Conservation (phyloP, 1,140 invertebrate genomes). For the Phymastichus coffea region DNA sequence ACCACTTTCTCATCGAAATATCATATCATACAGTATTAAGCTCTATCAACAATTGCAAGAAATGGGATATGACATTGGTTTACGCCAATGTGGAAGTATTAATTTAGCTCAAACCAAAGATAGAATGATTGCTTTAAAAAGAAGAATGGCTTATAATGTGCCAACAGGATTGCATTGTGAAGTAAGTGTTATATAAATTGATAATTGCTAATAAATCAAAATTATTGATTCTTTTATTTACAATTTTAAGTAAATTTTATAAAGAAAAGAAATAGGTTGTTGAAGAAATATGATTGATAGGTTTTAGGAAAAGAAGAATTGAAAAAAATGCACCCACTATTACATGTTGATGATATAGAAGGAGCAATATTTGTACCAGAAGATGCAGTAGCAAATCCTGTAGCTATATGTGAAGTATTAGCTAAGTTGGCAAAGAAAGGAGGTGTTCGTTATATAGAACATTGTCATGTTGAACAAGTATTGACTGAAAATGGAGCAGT, state of each 20-base stretch:
- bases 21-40: conserved; percentile 64
- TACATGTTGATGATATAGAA: conserved; percentile 67
- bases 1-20: conserved; percentile 60
- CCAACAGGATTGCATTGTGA: conserved; percentile 61
- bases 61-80: conserved; percentile 64
- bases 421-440: conserved; percentile 61
- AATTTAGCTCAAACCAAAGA: conserved; percentile 73
- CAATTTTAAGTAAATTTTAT: not conserved
- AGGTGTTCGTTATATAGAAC: conserved; percentile 64
- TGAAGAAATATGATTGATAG: conserved; percentile 29
- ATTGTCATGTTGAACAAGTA: conserved; percentile 62
- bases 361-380: conserved; percentile 75
- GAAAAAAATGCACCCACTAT: conserved; percentile 61
- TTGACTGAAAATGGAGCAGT: conserved; percentile 62
- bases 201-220: not conserved
- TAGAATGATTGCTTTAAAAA: conserved; percentile 65
- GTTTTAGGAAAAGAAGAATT: conserved; percentile 50
- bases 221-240: not conserved
- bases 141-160: conserved; percentile 62
- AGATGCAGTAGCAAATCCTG: conserved; percentile 70
- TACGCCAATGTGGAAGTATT: conserved; percentile 69
- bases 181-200: conserved; percentile 36
- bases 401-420: conserved; percentile 63
- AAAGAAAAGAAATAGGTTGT: not conserved
- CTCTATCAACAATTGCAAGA: conserved; percentile 64